These are phyloP conservation scores for Diploscapter pachys DNA, from an alignment of 1,140 invertebrate species.

Conservation along the genomic window DNA sequence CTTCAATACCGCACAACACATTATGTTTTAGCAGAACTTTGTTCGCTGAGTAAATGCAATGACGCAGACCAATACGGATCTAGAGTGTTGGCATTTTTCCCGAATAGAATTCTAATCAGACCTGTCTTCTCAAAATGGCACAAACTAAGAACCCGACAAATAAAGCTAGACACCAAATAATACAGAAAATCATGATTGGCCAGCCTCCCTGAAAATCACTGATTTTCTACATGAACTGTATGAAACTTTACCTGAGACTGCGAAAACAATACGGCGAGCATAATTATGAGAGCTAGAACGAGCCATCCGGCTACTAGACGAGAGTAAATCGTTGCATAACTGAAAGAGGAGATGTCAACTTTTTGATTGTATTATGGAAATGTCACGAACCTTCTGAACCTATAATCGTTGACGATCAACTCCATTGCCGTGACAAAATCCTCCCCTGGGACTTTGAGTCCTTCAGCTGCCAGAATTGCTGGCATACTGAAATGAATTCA, in stretches of 20 bases:
- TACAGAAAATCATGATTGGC: constrained; percentile 35
- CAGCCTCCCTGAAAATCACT: constrained; percentile 14
- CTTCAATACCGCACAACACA: constrained; percentile 28
- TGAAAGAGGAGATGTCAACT: not conserved
- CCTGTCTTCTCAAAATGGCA: constrained; percentile 24
- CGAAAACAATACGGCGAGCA: constrained; percentile 19
- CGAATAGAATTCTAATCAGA: not conserved
- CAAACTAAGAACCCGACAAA: constrained; percentile 29
- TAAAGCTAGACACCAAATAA: constrained; percentile 22
- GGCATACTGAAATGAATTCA: constrained; percentile 14
- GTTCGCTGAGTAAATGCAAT: constrained; percentile 27
- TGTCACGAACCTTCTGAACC: constrained; percentile 23
- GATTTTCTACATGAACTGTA: not conserved
- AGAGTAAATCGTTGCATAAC: constrained; percentile 26
- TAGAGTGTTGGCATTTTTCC: not conserved
- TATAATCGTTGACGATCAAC: constrained; percentile 14
- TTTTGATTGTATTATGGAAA: not conserved
- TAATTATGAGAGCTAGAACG: constrained; percentile 15
- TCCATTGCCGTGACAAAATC: constrained; percentile 29
- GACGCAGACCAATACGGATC: constrained; percentile 35
- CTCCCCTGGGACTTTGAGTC: constrained; percentile 12
- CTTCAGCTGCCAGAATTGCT: constrained; percentile 27
- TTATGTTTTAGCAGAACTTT: constrained; percentile 28
- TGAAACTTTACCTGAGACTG: constrained; percentile 1
- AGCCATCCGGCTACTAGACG: constrained; percentile 31